A percentile compares a stretch with the other conserved stretches of the same genome.
Evolutionary conservation across 2,797 vertebrate genomes (phyloP).

Genomic region (Coreius guichenoti): DNA sequence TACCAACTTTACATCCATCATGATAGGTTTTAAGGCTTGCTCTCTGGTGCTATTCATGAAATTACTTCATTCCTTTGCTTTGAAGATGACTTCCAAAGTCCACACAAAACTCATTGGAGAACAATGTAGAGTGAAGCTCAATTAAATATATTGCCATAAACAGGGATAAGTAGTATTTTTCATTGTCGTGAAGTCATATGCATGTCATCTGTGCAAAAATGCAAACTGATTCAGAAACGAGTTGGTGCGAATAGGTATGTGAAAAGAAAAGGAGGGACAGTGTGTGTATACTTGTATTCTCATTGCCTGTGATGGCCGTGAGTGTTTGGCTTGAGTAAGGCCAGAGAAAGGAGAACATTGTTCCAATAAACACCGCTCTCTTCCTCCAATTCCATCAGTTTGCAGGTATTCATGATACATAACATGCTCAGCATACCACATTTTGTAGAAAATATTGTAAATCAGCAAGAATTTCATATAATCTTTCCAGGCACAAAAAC

Average conservation of each 20-base stretch:
- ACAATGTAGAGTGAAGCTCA: slow-evolving; percentile 1
- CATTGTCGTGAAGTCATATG: slow-evolving; percentile 24
- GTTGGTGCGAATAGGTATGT: not conserved
- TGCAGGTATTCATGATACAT: slow-evolving; percentile 43
- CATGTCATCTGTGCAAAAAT: slow-evolving; percentile 53
- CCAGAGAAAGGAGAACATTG: slow-evolving; percentile 6
- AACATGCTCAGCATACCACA: slow-evolving; percentile 54
- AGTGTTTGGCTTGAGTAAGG: slow-evolving; percentile 3
- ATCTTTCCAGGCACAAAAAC: slow-evolving; percentile 48
- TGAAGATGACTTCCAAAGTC: not conserved
- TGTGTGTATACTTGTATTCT: not conserved
- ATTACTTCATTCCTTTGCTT: not conserved
- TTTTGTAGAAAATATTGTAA: slow-evolving; percentile 39
- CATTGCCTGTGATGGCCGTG: not conserved
- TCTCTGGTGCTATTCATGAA: slow-evolving; percentile 13
- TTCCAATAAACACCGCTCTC: not conserved
- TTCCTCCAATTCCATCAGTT: slow-evolving; percentile 27
- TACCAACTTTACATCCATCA: slow-evolving; percentile 8
- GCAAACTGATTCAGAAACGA: slow-evolving; percentile 25
- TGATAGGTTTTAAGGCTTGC: slow-evolving; percentile 1
- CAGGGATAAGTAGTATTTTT: slow-evolving; percentile 4
- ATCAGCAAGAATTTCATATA: slow-evolving; percentile 41
- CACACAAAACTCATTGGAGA: slow-evolving; percentile 12
- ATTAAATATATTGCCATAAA: slow-evolving; percentile 8
- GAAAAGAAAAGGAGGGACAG: not conserved